Percentiles rank a stretch among this genome's conserved stretches.
Conservation (phyloP, 1,140 invertebrate species). For the Watersipora subatra region DNA sequence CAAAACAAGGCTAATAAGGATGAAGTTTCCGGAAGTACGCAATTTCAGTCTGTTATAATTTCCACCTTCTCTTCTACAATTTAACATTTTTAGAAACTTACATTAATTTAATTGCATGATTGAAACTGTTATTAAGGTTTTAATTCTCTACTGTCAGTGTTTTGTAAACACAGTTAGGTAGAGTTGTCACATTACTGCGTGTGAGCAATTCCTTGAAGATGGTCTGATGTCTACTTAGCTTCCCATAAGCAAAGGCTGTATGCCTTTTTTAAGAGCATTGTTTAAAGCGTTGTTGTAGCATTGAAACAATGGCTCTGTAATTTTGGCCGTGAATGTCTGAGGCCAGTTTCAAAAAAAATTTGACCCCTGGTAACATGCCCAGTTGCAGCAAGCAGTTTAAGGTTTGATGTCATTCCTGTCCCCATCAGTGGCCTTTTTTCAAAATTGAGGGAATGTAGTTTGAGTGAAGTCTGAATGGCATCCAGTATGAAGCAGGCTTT, state of each 20-base stretch:
- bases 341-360: too few relatives aligned
- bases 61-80: neutral
- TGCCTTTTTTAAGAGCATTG: too few relatives aligned
- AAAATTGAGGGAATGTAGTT: neutral
- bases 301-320: too few relatives aligned
- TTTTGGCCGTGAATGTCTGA: too few relatives aligned
- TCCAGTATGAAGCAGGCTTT: neutral
- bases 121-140: neutral
- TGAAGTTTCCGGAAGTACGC: conserved; percentile 14
- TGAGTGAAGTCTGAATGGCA: neutral
- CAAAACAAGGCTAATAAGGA: conserved; percentile 29
- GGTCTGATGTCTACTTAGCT: too few relatives aligned
- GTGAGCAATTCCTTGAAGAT: neutral
- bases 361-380: too few relatives aligned
- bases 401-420: too few relatives aligned
- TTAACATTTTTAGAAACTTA: neutral
- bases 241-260: too few relatives aligned
- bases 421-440: neutral
- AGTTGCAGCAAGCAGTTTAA: too few relatives aligned
- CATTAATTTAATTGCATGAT: neutral
- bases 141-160: neutral
- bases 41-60: too few relatives aligned
- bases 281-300: too few relatives aligned
- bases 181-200: neutral
- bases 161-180: neutral